Base-by-base conservation (phyloP, 2,113 vertebrate genomes). In the Stigmatopora nigra region DNA sequence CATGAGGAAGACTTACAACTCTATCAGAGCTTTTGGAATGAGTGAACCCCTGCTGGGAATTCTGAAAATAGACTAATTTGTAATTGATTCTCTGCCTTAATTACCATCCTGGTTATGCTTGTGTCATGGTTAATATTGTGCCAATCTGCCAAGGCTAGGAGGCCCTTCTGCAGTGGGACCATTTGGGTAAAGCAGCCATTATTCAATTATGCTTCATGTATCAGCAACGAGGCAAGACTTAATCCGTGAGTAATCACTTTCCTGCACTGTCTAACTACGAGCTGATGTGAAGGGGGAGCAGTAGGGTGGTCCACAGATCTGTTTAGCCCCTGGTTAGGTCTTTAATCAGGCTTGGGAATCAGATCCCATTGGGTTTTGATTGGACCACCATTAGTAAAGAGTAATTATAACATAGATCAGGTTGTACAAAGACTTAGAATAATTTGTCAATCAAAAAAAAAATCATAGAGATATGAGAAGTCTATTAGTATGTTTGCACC, bases 51-150 rank as follows among this genome's bases (percentile, higher is more conserved):
- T 78, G 72, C 73, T 75, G 88, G 87, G 88, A 90, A 90, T 89
- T 85, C 80, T 86, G 78, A 80, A 88, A 91, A 90, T 86, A 76
- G 80, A 88, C 85, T 90, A 82, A 88, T 90, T 91, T 88, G 84
- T 89, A 91, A 91, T 90, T 91, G 90, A 91, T 91, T 91, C 86
- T 85, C 76, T 74, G 83, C 79, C 89, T 91, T 92, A 91, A 91
- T 91, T 92, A 91, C 83, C 55, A 71, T 82, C 79, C 82, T 80
- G 84, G 88, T 88, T 89, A 84, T 79, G 83, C 87, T 69, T 80
- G 86, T 90, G 90, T 91, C 89, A 88, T 87, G 90, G 86, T 88
- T 91, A 91, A 92, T 90, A 91, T 84, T 87, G 85, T 73, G 75
- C 82, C 77, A 68, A 84, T 87, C 80, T 86, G 88, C 89, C 69